phyloP scores from a whole-genome alignment of 2,113 vertebrate species.

The Varanus komodoensis region DNA sequence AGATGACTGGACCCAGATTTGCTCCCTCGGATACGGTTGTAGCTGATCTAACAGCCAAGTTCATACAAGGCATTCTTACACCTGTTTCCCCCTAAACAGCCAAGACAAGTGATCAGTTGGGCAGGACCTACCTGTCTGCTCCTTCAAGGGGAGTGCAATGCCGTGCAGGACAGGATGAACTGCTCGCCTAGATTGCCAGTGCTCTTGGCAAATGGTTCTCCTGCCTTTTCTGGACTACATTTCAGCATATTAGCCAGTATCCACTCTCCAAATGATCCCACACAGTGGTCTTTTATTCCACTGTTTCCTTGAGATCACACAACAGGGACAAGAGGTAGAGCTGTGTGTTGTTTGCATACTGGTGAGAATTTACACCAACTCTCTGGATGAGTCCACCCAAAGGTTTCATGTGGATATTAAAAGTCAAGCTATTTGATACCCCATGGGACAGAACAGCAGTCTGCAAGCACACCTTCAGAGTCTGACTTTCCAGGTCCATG shows the following conservation, averaged over 20 bases:
- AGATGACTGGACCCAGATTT: not conserved
- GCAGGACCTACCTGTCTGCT: too few species aligned
- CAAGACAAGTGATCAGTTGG: not conserved
- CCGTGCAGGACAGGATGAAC: too few species aligned
- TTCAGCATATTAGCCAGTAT: not conserved
- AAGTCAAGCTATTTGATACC: not conserved
- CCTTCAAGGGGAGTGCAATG: too few species aligned
- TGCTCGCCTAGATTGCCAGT: not conserved
- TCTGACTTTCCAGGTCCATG: not conserved
- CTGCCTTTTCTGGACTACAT: not conserved
- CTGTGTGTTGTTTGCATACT: not conserved
- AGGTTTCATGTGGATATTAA: not conserved
- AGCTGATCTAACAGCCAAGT: not conserved
- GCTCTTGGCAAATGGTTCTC: not conserved
- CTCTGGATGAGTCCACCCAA: not conserved
- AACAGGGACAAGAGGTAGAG: too few species aligned
- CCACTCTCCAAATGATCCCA: too few species aligned
- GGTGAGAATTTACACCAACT: not conserved
- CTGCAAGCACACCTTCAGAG: not conserved
- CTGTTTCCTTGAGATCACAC: too few species aligned
- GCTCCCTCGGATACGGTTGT: not conserved
- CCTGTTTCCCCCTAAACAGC: not conserved
- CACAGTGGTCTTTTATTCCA: too few species aligned
- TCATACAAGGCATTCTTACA: not conserved
- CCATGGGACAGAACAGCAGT: not conserved